Evolutionary conservation across 2,113 vertebrate genomes (phyloP).

Genomic region (Oriolus oriolus): DNA sequence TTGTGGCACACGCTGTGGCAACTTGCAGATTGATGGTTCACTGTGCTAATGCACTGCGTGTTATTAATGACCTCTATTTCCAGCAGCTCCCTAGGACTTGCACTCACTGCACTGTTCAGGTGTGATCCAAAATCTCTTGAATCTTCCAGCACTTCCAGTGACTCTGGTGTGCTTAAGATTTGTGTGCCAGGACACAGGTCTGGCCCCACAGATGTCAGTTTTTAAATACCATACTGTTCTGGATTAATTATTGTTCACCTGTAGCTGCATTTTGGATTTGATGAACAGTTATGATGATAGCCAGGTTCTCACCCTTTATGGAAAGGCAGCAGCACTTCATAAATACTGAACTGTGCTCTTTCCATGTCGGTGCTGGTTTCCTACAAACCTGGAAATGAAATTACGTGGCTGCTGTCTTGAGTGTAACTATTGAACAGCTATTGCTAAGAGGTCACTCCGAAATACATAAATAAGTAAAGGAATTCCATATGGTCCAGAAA

Average conservation of each 20-base stretch:
- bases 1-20: background rate
- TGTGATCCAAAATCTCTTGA: background rate
- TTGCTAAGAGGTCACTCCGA: background rate
- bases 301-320: background rate
- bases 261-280: background rate
- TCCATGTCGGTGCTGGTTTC: background rate
- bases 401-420: background rate
- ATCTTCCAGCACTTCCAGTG: background rate
- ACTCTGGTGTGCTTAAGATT: background rate
- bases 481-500: background rate
- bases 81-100: background rate
- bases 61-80: background rate
- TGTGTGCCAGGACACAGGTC: background rate
- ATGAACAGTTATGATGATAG: slow-evolving; percentile 17
- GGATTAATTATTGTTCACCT: background rate
- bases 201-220: background rate
- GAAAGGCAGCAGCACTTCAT: background rate
- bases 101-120: background rate
- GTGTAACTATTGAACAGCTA: background rate
- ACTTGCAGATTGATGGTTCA: background rate
- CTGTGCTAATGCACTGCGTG: fast-evolving
- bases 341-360: background rate
- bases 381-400: slow-evolving; percentile 23
- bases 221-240: background rate
- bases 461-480: background rate